Base-by-base conservation (phyloP, 2,888 invertebrate species). In the Conistra vaccinii region DNA sequence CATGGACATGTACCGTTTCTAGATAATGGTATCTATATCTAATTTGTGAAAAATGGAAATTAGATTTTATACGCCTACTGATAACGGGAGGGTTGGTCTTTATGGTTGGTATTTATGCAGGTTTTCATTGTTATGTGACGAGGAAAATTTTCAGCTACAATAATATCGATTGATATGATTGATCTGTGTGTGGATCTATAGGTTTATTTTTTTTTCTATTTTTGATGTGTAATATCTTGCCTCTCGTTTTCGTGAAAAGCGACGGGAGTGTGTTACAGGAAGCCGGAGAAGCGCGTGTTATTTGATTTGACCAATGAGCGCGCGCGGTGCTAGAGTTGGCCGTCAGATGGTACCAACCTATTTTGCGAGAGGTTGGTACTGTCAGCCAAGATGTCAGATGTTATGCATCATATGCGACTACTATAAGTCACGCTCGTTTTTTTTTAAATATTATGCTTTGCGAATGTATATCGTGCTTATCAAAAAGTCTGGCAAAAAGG, bases 1-100 rank as follows among this genome's bases (percentile, higher is more conserved):
- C 86, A 87, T 75, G 78, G 88, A 87, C 87, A 85, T 84, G 87
- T 83, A 72, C 69, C 45, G 32, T 68, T 80, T 67, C 53, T 58
- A 81, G 82, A 84, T 84, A 76, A 69, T 39, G 66, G 67, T 67
- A 63, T n/a, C n/a, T n/a, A n/a, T 75, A 74, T 32, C 67, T 80
- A 72, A 84, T 83, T 84, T 79, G 61, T 58, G 48, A 87, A 85
- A 85, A 73, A 74, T 70, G 84, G 67, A 70, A 77, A 81, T 88
- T 39, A 60, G 42, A 65, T 73, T 72, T 70, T 68, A 39, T 57
- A 26, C 12, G 29, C 58, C 12, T 32, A 42, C 72, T 70, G 76
- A 85, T 83, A 75, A 76, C 60, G 53, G 10, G 10, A 32, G 62
- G 62, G 61, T 58, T 26, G n/a, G 29, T 51, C 20, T 80, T 61